Percentiles rank a stretch among this genome's conserved stretches.
These are phyloP conservation scores for Amiota mariae DNA, from an alignment of 2,888 invertebrate genomes.

Conservation along the genomic window DNA sequence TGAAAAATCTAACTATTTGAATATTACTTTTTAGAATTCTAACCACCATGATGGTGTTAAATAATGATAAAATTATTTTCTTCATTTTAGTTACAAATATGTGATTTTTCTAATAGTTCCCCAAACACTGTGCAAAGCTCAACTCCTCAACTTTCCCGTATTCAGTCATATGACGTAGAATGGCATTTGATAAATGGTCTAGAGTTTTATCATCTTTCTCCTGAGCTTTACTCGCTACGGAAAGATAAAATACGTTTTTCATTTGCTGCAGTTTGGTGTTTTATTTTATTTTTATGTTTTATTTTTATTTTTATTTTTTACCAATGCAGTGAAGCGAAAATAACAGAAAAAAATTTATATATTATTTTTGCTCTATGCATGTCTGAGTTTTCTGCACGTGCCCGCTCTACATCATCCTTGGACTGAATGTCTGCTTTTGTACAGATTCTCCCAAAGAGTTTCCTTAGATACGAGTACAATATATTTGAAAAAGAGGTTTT, in stretches of 20 bases:
- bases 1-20: too few species aligned
- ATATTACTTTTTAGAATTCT: too few species aligned
- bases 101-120: too few species aligned
- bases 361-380: slow-evolving; percentile 65
- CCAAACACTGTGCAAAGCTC: slow-evolving; percentile 2
- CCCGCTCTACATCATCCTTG: not conserved
- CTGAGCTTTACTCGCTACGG: slow-evolving; percentile 56
- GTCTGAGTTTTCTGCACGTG: slow-evolving; percentile 41
- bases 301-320: slow-evolving; percentile 1
- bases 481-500: too few species aligned
- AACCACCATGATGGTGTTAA: too few species aligned
- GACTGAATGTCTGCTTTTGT: not conserved
- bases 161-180: slow-evolving; percentile 11
- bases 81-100: too few species aligned
- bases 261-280: slow-evolving; percentile 50
- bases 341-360: slow-evolving; percentile 40
- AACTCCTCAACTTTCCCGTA: not conserved
- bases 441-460: too few species aligned
- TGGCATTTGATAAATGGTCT: slow-evolving; percentile 60
- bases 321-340: slow-evolving; percentile 57
- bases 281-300: slow-evolving; percentile 41
- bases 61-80: too few species aligned
- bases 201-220: slow-evolving; percentile 66
- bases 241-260: slow-evolving; percentile 67
- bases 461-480: too few species aligned